Percentiles rank a stretch among this genome's conserved stretches.
Evolutionary conservation across 2,797 vertebrate genomes (phyloP).

Genomic region (Apogon talboti): DNA sequence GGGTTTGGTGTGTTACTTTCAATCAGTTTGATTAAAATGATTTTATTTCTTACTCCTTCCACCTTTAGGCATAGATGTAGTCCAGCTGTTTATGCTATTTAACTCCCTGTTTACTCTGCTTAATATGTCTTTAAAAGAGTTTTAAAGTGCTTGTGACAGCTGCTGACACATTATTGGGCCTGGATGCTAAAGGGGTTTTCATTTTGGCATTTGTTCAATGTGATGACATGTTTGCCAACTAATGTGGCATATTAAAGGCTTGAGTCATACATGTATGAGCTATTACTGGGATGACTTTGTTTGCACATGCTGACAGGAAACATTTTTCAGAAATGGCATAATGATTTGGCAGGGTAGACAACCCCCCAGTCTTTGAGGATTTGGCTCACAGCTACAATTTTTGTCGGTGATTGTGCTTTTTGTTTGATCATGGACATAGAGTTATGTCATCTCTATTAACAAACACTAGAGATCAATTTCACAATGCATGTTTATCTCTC

Average conservation of each 20-base stretch:
- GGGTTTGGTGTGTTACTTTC: too few species aligned
- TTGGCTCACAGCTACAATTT: conserved; percentile 5
- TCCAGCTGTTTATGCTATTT: conserved; percentile 16
- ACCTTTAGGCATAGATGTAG: too few species aligned
- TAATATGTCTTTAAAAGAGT: conserved; percentile 27
- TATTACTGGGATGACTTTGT: conserved; percentile 25
- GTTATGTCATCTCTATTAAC: conserved; percentile 3
- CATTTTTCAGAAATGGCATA: conserved; percentile 16
- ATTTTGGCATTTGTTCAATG: conserved; percentile 30
- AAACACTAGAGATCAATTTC: conserved; percentile 8
- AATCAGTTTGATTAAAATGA: too few species aligned
- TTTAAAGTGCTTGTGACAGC: conserved; percentile 37
- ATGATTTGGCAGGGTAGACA: conserved; percentile 4
- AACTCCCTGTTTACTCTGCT: conserved; percentile 8
- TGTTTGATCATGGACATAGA: background rate
- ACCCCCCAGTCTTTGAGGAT: background rate
- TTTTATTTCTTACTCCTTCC: too few species aligned
- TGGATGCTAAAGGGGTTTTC: conserved; percentile 36
- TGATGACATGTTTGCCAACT: conserved; percentile 50
- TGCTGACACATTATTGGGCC: conserved; percentile 34
- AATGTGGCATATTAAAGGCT: conserved; percentile 40
- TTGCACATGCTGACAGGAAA: conserved; percentile 31
- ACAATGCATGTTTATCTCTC: background rate
- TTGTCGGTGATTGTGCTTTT: conserved; percentile 1
- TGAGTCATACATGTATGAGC: conserved; percentile 49